Percentiles rank a stretch among this genome's conserved stretches.
phyloP scores from a whole-genome alignment of 2,113 vertebrate genomes.

The Gymnarchus niloticus region DNA sequence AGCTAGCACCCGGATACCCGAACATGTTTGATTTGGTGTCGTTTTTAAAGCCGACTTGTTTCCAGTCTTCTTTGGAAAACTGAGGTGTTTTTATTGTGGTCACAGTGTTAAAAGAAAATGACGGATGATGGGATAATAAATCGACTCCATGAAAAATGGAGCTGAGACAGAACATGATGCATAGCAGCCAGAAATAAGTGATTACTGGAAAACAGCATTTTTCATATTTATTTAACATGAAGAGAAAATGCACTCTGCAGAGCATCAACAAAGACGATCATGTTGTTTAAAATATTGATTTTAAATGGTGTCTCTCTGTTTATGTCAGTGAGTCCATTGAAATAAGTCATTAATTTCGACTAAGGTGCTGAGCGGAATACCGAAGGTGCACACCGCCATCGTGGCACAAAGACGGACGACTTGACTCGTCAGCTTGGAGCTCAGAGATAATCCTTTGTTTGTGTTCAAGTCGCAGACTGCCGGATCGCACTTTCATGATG shows the following conservation, averaged over 20 bases:
- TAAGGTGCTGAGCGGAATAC: background rate
- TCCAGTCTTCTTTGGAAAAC: background rate
- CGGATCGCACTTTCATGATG: conserved; percentile 2
- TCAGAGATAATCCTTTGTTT: background rate
- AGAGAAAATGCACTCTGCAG: background rate
- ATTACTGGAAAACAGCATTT: background rate
- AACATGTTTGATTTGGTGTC: background rate
- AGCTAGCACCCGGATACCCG: too few species aligned
- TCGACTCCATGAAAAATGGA: background rate
- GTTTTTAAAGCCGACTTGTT: background rate
- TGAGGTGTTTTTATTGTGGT: background rate
- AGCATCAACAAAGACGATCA: background rate
- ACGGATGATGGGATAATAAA: background rate
- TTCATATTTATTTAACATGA: background rate
- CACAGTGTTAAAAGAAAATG: background rate
- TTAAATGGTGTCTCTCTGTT: background rate
- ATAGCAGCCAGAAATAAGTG: background rate
- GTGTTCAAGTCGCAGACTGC: background rate
- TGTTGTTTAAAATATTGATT: conserved; percentile 1
- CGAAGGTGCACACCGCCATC: too few species aligned
- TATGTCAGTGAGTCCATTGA: background rate
- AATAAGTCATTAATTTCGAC: conserved; percentile 9
- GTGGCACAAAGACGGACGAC: background rate
- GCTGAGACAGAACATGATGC: background rate
- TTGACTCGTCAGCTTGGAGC: background rate